Evolutionary conservation across 2,113 vertebrate genomes (phyloP), one percentile per base, ranked within the genome.

Genomic region (Hydropotes inermis): DNA sequence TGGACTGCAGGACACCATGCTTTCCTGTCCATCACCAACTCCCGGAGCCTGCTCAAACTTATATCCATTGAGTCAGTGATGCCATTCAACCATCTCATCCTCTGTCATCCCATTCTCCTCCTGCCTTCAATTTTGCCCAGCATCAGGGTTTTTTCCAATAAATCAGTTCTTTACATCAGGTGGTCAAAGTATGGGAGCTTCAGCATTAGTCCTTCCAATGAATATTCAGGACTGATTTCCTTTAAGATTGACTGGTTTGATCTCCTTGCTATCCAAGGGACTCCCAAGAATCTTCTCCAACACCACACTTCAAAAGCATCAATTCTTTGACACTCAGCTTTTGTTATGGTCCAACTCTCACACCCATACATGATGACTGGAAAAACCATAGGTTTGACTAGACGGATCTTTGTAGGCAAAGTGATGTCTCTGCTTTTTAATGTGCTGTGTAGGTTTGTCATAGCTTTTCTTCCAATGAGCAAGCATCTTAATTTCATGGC

Each of bases 1-100:
- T 23, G 67, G n/a, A 70, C 19, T 23, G 5, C 67, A 70, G 10
- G 9, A 70, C 9, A 23, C 10, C 67, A 70, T n/a, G 67, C 67
- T 39, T 74, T 36, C 67, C 67, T 23, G 36, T 25, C 67, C 67
- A 12, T 39, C 67, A 39, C 67, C 21, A 74, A 3, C 67, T 39
- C 67, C 67, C 0, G 0, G 21, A 74, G 67, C 19, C 36, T 1
- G 0, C 21, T 39, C n/a, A 74, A 13, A 74, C 5, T 74, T 21
- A 74, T 25, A 19, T 13, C 67, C 19, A 39, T 39, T 0, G 1
- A 74, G n/a, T 39, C 67, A 23, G 67, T 70, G 67, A 70, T 70
- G 10, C 19, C 67, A 39, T 70, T 12, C 67, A 39, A 23, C n/a
- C n/a, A 70, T 70, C 67, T 70, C n/a, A 39, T 70, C 67, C 67